Evolutionary conservation across 2,113 vertebrate genomes (phyloP).

Genomic region (Corythornis vintsioides): DNA sequence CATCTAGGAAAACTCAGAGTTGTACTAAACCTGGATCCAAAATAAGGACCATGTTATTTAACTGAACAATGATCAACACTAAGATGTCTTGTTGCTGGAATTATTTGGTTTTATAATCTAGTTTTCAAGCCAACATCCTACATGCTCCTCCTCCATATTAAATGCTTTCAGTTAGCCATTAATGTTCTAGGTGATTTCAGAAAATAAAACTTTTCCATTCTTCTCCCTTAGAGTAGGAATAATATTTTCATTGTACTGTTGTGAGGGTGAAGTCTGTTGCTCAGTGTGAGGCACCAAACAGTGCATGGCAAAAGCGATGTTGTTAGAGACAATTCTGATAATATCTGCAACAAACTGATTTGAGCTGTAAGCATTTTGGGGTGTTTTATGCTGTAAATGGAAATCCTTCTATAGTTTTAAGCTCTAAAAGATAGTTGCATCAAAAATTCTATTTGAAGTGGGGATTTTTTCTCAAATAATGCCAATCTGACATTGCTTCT

Average conservation of each 20-base stretch:
- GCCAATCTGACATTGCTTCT: conserved; percentile 18
- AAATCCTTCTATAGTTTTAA: conserved; percentile 26
- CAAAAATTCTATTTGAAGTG: conserved; percentile 55
- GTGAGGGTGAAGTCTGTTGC: background rate
- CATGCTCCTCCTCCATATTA: background rate
- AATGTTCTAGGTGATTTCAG: background rate
- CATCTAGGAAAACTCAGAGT: background rate
- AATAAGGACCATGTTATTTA: background rate
- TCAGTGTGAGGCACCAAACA: background rate
- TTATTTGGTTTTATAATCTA: background rate
- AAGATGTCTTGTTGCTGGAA: background rate
- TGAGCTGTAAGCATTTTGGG: conserved; percentile 11
- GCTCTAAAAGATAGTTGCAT: conserved; percentile 41
- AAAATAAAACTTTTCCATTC: background rate
- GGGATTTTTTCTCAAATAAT: conserved; percentile 49
- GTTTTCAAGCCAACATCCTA: background rate
- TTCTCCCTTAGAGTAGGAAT: background rate
- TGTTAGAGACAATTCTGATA: conserved; percentile 32
- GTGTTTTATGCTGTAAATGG: conserved; percentile 37
- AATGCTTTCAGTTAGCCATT: background rate
- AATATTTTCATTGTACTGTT: background rate
- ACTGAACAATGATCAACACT: background rate
- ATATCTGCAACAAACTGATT: conserved; percentile 31
- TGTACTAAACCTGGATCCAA: background rate
- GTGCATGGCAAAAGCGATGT: background rate